phyloP scores from a whole-genome alignment of 2,797 vertebrate species.

The Oreortyx pictus region DNA sequence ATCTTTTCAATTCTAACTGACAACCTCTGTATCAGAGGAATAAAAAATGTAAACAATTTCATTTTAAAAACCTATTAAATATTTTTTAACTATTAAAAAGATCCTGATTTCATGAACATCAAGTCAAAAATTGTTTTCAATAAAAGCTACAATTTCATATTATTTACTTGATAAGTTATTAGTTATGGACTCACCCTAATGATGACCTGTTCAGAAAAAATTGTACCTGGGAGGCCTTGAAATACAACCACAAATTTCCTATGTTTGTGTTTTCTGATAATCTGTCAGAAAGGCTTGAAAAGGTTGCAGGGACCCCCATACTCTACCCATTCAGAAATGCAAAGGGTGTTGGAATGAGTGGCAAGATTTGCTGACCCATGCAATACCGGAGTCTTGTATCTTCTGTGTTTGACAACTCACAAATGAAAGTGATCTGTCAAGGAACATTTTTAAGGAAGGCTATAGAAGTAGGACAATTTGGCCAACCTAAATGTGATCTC shows the following conservation, averaged over 20 bases:
- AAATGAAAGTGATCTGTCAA: not conserved
- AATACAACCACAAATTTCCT: not conserved
- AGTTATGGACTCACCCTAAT: not conserved
- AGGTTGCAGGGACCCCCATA: not conserved
- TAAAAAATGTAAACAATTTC: not conserved
- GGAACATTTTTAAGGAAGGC: not conserved
- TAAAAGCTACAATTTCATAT: not conserved
- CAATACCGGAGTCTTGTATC: not conserved
- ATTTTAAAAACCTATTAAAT: not conserved
- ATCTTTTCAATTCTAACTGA: not conserved
- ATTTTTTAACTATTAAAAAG: not conserved
- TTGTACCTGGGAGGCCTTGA: not conserved
- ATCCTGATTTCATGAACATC: not conserved
- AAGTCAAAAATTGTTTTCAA: not conserved
- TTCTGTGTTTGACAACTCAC: not conserved
- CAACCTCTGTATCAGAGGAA: not conserved
- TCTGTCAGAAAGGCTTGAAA: not conserved
- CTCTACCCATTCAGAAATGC: not conserved
- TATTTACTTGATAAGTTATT: not conserved
- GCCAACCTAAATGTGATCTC: not conserved
- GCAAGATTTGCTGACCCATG: not conserved
- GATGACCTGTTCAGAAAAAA: not conserved
- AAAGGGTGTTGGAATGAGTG: accelerated
- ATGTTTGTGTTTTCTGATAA: not conserved
- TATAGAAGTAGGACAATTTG: not conserved